A percentile compares a stretch with the other conserved stretches of the same genome.
Conservation (phyloP, 2,113 vertebrate genomes). For the Balaenoptera acutorostrata region DNA sequence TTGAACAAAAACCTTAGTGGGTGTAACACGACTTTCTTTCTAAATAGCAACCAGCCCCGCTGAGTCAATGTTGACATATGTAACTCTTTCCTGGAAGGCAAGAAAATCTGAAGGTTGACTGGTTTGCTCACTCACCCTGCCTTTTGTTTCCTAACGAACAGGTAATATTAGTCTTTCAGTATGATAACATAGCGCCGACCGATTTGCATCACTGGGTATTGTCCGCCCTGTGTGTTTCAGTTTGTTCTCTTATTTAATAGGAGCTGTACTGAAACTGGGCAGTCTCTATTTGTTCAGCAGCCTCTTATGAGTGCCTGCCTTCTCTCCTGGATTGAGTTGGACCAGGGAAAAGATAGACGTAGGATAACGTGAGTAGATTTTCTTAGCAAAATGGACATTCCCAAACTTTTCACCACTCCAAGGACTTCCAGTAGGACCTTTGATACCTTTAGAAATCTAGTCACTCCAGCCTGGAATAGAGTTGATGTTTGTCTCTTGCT, state of each 20-base stretch:
- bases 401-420: background rate
- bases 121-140: slow-evolving; percentile 62
- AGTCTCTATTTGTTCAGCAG: slow-evolving; percentile 59
- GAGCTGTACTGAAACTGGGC: slow-evolving; percentile 43
- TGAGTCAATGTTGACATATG: slow-evolving; percentile 74
- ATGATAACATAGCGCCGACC: slow-evolving; percentile 64
- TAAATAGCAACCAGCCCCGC: background rate
- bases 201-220: slow-evolving; percentile 67
- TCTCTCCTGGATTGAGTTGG: background rate
- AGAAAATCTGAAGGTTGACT: slow-evolving; percentile 29
- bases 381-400: background rate
- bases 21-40: slow-evolving; percentile 6
- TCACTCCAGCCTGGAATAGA: background rate
- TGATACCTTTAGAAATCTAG: background rate
- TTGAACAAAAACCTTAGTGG: slow-evolving; percentile 26
- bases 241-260: slow-evolving; percentile 64
- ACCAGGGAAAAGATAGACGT: background rate
- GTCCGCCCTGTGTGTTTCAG: slow-evolving; percentile 59
- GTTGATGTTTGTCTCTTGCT: background rate
- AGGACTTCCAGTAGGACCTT: background rate
- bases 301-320: slow-evolving; percentile 14
- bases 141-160: slow-evolving; percentile 63
- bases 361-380: background rate
- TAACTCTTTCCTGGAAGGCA: slow-evolving; percentile 69
- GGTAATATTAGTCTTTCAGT: slow-evolving; percentile 73